These are phyloP conservation scores for Tachyglossus aculeatus DNA, from an alignment of 2,797 vertebrate genomes.

Conservation along the genomic window DNA sequence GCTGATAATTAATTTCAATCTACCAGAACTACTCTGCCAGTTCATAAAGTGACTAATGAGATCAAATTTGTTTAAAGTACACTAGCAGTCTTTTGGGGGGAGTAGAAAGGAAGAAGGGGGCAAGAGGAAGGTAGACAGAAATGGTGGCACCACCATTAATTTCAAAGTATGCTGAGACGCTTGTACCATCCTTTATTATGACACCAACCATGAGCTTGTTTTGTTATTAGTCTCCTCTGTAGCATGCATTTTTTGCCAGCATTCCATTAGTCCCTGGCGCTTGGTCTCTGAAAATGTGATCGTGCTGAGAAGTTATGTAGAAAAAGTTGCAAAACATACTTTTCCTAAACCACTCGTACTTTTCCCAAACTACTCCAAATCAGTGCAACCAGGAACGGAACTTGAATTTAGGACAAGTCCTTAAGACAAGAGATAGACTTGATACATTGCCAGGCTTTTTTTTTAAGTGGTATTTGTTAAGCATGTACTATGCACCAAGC, in stretches of 20 bases:
- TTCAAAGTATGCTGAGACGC: slow-evolving; percentile 31
- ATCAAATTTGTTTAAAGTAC: slow-evolving; percentile 67
- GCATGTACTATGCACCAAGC: too few relatives aligned
- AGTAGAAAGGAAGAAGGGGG: not conserved
- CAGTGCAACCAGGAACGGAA: slow-evolving; percentile 21
- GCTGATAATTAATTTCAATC: slow-evolving; percentile 78
- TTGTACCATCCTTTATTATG: slow-evolving; percentile 41
- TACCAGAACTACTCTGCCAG: slow-evolving; percentile 71
- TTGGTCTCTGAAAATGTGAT: not conserved
- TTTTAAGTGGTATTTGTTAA: too few relatives aligned
- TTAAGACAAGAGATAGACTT: too few relatives aligned
- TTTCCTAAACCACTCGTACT: too few relatives aligned
- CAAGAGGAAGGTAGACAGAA: slow-evolving; percentile 17
- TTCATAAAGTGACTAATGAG: slow-evolving; percentile 74
- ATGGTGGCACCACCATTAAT: slow-evolving; percentile 45
- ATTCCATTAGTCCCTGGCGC: not conserved
- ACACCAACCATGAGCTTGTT: slow-evolving; percentile 53
- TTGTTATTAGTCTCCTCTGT: slow-evolving; percentile 55
- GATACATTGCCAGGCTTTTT: too few relatives aligned
- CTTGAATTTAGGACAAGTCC: too few relatives aligned
- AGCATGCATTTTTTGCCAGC: not conserved
- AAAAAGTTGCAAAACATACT: not conserved
- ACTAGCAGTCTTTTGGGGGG: slow-evolving; percentile 40
- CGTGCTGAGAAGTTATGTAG: not conserved
- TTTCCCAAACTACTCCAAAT: not conserved